Percentiles rank a stretch among this genome's conserved stretches.
Conservation (phyloP, 2,797 vertebrate species). For the Brachyalestes nurse region DNA sequence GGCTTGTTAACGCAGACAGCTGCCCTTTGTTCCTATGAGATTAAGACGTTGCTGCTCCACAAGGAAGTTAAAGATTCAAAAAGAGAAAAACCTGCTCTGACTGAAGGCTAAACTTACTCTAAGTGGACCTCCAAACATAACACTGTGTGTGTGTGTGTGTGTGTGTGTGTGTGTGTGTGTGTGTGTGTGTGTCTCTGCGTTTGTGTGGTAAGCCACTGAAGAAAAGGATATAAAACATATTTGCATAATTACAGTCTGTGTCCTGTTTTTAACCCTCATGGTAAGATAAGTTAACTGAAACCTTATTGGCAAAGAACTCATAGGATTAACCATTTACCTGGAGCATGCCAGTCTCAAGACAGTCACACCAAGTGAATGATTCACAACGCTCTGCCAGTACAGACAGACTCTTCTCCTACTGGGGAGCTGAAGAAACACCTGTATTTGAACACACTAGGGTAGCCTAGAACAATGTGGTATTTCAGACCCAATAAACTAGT, state of each 20-base stretch:
- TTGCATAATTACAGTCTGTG: not conserved
- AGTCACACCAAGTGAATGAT: conserved; percentile 40
- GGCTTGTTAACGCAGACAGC: conserved; percentile 73
- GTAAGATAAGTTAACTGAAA: not conserved
- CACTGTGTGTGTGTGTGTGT: not conserved
- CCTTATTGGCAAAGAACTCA: conserved; percentile 8
- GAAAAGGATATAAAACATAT: not conserved
- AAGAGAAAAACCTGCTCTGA: conserved; percentile 62
- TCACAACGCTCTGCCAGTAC: conserved; percentile 30
- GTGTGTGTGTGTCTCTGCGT: not conserved
- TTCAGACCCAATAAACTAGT: conserved; percentile 67
- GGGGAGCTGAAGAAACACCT: conserved; percentile 28
- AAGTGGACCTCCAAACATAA: conserved; percentile 42
- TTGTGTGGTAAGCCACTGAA: not conserved
- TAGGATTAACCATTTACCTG: conserved; percentile 50
- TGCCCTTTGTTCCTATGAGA: conserved; percentile 74
- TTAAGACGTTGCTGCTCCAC: conserved; percentile 56
- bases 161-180: not conserved
- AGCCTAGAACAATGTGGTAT: conserved; percentile 76
- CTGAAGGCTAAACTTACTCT: conserved; percentile 35
- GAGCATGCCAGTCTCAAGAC: conserved; percentile 36
- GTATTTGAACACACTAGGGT: conserved; percentile 59
- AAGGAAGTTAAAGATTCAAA: conserved; percentile 55
- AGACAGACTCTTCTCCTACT: conserved; percentile 23
- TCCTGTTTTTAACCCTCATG: not conserved